A percentile compares a stretch with the other conserved stretches of the same genome.
Conservation (phyloP, 2,113 vertebrate species). For the Illadopsis cleaveri region DNA sequence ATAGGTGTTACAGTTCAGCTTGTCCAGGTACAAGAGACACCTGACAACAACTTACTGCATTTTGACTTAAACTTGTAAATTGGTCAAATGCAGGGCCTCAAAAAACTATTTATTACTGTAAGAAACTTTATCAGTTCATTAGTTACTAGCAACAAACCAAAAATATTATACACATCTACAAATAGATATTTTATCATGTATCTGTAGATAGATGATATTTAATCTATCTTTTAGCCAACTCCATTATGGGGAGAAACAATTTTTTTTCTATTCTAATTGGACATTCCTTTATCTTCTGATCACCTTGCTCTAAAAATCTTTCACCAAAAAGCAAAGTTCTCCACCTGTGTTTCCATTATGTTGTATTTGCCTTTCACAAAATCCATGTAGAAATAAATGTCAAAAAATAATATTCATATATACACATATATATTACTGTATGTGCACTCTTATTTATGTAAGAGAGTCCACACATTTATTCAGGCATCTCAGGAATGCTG, state of each 20-base stretch:
- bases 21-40: constrained; percentile 9
- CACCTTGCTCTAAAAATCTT: constrained; percentile 61
- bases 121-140: not conserved
- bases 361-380: not conserved
- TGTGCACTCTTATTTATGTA: not conserved
- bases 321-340: constrained; percentile 56
- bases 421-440: not conserved
- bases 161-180: not conserved
- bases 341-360: constrained; percentile 38
- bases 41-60: not conserved
- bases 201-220: not conserved
- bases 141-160: not conserved
- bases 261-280: not conserved
- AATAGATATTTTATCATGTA: not conserved
- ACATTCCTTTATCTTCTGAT: not conserved
- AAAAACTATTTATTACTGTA: not conserved
- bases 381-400: not conserved
- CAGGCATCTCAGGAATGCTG: constrained; percentile 56
- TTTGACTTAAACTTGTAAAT: not conserved
- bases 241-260: not conserved
- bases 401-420: not conserved
- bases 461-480: not conserved
- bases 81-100: not conserved
- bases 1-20: not conserved
- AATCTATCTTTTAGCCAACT: not conserved